Conservation (phyloP, 2,888 invertebrate species). For the Thymelicus lineola region DNA sequence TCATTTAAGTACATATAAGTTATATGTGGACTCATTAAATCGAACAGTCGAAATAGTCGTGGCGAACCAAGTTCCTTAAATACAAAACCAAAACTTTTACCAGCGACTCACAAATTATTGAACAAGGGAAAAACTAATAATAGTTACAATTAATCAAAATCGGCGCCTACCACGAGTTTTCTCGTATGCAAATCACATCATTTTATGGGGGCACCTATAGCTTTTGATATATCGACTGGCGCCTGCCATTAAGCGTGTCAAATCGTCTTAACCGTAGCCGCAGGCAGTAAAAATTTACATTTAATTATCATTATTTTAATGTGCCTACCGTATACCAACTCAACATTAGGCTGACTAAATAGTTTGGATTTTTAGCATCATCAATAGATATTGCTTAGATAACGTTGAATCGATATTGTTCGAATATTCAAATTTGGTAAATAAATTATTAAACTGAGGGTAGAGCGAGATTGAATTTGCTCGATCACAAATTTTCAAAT, state of each 20-base stretch:
- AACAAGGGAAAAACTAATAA: background rate
- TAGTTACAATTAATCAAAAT: background rate
- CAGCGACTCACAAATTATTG: too few species aligned
- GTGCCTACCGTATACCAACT: background rate
- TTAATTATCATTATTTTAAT: slow-evolving; percentile 8
- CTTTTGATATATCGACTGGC: slow-evolving; percentile 15
- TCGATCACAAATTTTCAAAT: too few species aligned
- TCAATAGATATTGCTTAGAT: background rate
- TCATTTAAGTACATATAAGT: too few species aligned
- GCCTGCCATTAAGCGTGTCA: slow-evolving; percentile 27
- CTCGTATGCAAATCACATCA: slow-evolving; percentile 10
- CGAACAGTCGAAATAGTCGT: too few species aligned
- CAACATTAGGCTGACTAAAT: background rate
- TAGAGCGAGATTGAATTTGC: too few species aligned
- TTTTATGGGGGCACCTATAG: slow-evolving; percentile 7
- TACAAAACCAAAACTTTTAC: too few species aligned
- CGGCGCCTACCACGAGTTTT: background rate
- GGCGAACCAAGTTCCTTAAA: too few species aligned
- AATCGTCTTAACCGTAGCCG: slow-evolving; percentile 9
- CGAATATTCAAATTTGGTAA: too few species aligned
- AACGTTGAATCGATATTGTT: background rate
- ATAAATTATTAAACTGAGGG: too few species aligned
- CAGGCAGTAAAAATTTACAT: slow-evolving; percentile 7
- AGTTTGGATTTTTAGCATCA: background rate
- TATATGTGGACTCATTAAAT: too few species aligned